These are phyloP conservation scores for Platygyra sinensis DNA, from an alignment of 64 coral and sea anemone species.

Conservation along the genomic window DNA sequence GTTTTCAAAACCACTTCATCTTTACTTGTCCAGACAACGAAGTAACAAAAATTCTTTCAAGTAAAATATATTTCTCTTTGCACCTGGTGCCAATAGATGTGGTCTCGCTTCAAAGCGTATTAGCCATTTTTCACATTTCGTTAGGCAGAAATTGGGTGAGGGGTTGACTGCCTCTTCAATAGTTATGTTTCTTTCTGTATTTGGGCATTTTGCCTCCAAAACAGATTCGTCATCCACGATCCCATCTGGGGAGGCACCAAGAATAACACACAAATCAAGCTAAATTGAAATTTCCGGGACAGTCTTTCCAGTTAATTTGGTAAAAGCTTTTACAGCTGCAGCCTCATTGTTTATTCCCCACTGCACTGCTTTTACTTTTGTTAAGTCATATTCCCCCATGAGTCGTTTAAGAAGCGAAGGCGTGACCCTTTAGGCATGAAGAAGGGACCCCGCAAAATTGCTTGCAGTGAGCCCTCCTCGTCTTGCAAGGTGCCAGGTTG, in stretches of 20 bases:
- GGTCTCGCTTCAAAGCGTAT: not conserved
- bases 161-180: conserved; percentile 9
- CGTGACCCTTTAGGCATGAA: no score
- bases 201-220: conserved; percentile 1
- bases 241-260: conserved; percentile 4
- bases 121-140: not conserved
- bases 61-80: conserved; percentile 3
- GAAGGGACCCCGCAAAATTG: no score
- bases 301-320: not conserved
- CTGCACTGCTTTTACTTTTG: no score
- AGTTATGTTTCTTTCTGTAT: conserved; percentile 5
- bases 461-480: no score
- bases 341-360: conserved; percentile 27
- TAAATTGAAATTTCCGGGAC: not conserved
- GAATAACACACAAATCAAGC: not conserved
- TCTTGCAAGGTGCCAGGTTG: no score
- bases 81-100: not conserved
- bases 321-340: not conserved
- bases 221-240: conserved; percentile 4
- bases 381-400: no score
- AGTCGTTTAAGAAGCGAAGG: no score
- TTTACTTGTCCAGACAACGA: not conserved
- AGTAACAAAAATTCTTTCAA: not conserved
- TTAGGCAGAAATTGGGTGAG: not conserved
- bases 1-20: not conserved